A percentile compares a stretch with the other conserved stretches of the same genome.
phyloP scores from a whole-genome alignment of 2,113 vertebrate species.

The Delphinus delphis region DNA sequence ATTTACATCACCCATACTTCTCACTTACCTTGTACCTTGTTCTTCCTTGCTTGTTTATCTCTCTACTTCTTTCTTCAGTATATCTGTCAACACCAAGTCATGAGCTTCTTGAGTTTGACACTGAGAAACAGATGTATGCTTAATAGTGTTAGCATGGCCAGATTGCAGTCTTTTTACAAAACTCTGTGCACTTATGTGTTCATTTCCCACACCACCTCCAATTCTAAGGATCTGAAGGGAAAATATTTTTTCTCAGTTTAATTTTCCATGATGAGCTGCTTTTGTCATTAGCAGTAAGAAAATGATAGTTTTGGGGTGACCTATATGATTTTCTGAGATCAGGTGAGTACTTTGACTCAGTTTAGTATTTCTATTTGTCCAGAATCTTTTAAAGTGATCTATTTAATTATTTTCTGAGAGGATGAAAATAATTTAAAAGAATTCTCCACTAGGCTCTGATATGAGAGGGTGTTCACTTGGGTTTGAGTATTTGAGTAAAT shows the following conservation, averaged over 20 bases:
- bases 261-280: background rate
- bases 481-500: background rate
- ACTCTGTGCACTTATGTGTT: background rate
- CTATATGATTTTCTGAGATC: background rate
- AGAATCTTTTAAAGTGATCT: background rate
- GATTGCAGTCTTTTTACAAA: background rate
- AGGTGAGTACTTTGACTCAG: background rate
- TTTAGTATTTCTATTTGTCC: background rate
- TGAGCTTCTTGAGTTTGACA: background rate
- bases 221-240: background rate
- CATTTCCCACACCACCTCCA: background rate
- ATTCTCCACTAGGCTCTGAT: background rate
- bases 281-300: conserved; percentile 12
- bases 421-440: conserved; percentile 5
- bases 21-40: background rate
- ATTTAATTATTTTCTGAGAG: conserved; percentile 29
- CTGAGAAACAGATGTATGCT: background rate
- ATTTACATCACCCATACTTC: background rate
- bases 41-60: conserved; percentile 7
- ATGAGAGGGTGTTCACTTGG: background rate
- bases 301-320: background rate
- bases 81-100: background rate
- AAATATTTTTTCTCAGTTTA: background rate
- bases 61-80: background rate
- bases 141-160: background rate